These are phyloP conservation scores for Leptobrachium ailaonicum DNA, from an alignment of 2,113 vertebrate genomes.

Conservation along the genomic window DNA sequence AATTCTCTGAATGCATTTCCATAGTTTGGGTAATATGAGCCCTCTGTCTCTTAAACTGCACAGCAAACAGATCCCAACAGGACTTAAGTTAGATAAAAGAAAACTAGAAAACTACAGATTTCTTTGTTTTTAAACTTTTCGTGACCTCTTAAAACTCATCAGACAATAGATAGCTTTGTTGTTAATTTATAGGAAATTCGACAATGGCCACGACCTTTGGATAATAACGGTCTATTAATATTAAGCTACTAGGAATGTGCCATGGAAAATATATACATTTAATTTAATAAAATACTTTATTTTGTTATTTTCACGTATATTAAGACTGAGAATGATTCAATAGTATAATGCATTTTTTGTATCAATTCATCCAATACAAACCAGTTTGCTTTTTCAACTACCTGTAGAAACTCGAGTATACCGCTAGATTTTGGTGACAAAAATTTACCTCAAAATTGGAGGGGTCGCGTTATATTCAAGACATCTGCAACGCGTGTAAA, in stretches of 20 bases:
- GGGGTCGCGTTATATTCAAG: too few relatives aligned
- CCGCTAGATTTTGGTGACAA: too few relatives aligned
- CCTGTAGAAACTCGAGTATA: background rate
- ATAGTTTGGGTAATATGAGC: conserved; percentile 29
- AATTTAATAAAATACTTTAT: background rate
- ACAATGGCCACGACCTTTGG: background rate
- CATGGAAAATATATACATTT: background rate
- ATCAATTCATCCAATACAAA: background rate
- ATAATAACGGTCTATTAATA: background rate
- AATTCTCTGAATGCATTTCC: conserved; percentile 12
- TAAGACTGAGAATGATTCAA: background rate
- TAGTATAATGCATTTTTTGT: background rate
- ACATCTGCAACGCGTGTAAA: too few relatives aligned
- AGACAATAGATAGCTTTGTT: background rate
- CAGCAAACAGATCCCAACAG: conserved; percentile 26
- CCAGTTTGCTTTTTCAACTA: background rate
- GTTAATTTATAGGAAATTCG: background rate
- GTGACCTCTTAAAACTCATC: conserved; percentile 25
- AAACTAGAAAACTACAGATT: conserved; percentile 1
- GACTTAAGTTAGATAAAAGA: conserved; percentile 19
- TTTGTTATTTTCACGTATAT: background rate
- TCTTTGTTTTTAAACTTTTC: conserved; percentile 29
- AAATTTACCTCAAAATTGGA: too few relatives aligned
- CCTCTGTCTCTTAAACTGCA: background rate
- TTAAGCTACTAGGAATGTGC: background rate